phyloP scores from a whole-genome alignment of 1,140 invertebrate species.

The Caenorhabditis remanei region DNA sequence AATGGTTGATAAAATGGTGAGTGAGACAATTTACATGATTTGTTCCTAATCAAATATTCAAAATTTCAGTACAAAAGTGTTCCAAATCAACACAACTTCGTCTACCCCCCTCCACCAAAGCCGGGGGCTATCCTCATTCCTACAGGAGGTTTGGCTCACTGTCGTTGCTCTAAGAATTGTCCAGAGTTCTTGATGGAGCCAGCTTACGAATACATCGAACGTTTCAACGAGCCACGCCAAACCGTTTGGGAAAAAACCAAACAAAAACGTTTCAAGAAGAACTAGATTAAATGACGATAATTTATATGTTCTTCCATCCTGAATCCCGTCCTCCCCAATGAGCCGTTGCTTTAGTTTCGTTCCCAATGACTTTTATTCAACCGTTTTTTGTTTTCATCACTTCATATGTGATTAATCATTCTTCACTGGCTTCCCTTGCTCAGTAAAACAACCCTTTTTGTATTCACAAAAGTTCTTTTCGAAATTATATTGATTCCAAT shows the following conservation, averaged over 20 bases:
- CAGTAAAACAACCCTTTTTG: constrained; percentile 3
- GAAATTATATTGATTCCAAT: background rate
- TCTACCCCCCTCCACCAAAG: constrained; percentile 25
- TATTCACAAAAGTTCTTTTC: too few species aligned
- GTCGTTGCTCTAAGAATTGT: constrained; percentile 26
- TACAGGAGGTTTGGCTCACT: constrained; percentile 5
- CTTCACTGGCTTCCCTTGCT: background rate
- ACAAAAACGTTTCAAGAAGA: constrained; percentile 35
- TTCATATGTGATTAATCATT: constrained; percentile 1
- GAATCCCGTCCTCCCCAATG: too few species aligned
- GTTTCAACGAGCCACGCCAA: constrained; percentile 31
- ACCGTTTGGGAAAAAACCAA: constrained; percentile 51
- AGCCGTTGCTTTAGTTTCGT: too few species aligned
- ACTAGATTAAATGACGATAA: background rate
- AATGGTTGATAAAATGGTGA: constrained; percentile 25
- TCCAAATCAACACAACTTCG: constrained; percentile 22
- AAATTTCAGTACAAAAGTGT: constrained; percentile 5
- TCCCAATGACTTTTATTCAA: background rate
- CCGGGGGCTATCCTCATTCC: constrained; percentile 26
- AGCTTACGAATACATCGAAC: constrained; percentile 41
- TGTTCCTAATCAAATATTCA: background rate
- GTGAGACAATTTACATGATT: background rate
- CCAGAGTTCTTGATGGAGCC: constrained; percentile 27
- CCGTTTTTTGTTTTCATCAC: background rate
- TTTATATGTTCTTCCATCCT: too few species aligned